Base-by-base conservation (phyloP, 2,888 invertebrate genomes). In the Eristalis tenax region DNA sequence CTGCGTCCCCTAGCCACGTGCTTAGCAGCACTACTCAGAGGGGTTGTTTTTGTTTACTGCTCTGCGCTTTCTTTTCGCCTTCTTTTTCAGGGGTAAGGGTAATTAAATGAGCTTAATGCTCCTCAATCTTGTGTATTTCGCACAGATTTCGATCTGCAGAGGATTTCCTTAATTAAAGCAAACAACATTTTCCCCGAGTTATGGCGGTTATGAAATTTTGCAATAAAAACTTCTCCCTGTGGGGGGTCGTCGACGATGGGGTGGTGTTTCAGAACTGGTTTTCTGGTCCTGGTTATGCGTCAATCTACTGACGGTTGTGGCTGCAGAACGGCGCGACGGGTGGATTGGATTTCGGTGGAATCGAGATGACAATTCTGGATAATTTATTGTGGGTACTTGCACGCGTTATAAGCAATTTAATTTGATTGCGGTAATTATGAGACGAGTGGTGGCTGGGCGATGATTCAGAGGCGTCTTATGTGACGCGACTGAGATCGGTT, bases 161-260 rank as follows among this genome's bases (percentile, higher is more conserved):
- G 83, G 83, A 83, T 87, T 83, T 87, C 87, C 87, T 87, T 87
- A 87, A 87, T 87, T 87, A 87, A 83, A 87, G 86, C 83, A 83
- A 86, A 86, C 83, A 86, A 71, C 86, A 75, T 83, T 86, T 75
- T 66, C 40, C 18, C 59, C 35, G 76, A 83, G 79, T 87, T 87
- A 87, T 87, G 87, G 68, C 73, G 87, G 87, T 87, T 83, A 87
- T 87, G 83, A 87, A 87, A 83, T 76, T 76, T 87, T 57, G 80
- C 73, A 87, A 87, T 87, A 87, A 87, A 87, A 87, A 83, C 73
- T 65, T 83, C 79, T 83, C 71, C 76, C 40, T 71, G n/a, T 69
- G 40, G 75, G 83, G 71, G 50, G 35, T 73, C 38, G 40, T 15
- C 38, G 35, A 8, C 18, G 35, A 15, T 18, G 32, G 59, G 59